Conservation (phyloP, 2,113 vertebrate genomes). For the Acrocephalus kingi region DNA sequence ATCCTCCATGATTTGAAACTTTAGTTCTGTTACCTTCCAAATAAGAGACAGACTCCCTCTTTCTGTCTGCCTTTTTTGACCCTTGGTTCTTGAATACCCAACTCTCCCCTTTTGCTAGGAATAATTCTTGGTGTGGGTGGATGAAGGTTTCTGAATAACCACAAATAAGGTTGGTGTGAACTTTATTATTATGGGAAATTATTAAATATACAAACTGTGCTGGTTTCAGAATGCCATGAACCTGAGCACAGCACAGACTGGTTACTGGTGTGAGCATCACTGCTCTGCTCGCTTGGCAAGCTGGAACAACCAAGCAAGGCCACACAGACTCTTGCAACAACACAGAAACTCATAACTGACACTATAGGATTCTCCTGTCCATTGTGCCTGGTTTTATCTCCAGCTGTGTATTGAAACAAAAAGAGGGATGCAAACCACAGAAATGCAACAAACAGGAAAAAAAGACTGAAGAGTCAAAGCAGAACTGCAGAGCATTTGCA, state of each 20-base stretch:
- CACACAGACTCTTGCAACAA: not conserved
- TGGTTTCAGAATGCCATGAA: not conserved
- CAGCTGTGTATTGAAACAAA: not conserved
- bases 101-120: not conserved
- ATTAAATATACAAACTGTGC: not conserved
- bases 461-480: not conserved
- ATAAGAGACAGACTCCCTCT: not conserved
- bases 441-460: not conserved
- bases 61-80: not conserved
- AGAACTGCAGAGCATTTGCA: not conserved
- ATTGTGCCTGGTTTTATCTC: not conserved
- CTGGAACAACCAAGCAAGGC: not conserved
- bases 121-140: not conserved
- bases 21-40: not conserved
- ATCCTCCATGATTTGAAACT: not conserved
- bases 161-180: not conserved
- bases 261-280: not conserved
- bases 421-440: not conserved
- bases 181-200: not conserved
- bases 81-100: not conserved
- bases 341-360: not conserved
- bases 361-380: not conserved
- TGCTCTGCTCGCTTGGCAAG: fast-evolving
- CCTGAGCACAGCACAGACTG: not conserved
- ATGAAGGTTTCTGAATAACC: not conserved